These are phyloP conservation scores for Sinotaia quadrata DNA, from an alignment of 2,888 invertebrate species.

Conservation along the genomic window DNA sequence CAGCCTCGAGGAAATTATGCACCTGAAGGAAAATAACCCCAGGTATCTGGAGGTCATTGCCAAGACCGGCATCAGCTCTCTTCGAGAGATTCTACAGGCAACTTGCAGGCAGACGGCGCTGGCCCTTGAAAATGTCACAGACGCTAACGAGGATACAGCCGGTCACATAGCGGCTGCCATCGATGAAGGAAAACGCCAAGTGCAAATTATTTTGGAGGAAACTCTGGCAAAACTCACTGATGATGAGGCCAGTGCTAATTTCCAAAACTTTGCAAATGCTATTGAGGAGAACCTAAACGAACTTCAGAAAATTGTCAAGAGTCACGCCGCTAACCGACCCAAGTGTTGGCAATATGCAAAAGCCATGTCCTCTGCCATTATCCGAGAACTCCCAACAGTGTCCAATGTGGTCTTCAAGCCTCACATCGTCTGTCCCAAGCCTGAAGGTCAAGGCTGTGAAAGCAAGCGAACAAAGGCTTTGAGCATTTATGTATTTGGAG, in stretches of 20 bases:
- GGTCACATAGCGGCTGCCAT: constrained; percentile 27
- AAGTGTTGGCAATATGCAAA: constrained; percentile 52
- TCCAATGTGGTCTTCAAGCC: constrained; percentile 41
- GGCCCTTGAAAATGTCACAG: constrained; percentile 41
- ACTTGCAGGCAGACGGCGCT: constrained; percentile 40
- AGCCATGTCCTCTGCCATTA: constrained; percentile 53
- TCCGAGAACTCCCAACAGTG: constrained; percentile 50
- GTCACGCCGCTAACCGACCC: constrained; percentile 25
- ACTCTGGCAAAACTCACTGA: constrained; percentile 32
- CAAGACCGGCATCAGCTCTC: constrained; percentile 35
- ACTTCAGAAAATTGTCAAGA: constrained; percentile 44
- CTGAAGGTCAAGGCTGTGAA: constrained; percentile 30
- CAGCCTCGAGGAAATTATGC: neutral
- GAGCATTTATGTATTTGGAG: constrained; percentile 24
- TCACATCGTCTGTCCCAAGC: constrained; percentile 47
- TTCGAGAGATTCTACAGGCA: constrained; percentile 44
- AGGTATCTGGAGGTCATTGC: constrained; percentile 20
- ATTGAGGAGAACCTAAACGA: constrained; percentile 46
- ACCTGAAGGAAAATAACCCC: constrained; percentile 7
- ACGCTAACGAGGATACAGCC: constrained; percentile 34
- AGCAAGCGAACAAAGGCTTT: constrained; percentile 28
- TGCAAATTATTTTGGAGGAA: constrained; percentile 40
- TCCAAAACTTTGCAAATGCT: constrained; percentile 33
- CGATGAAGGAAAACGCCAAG: constrained; percentile 41
- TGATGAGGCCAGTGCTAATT: constrained; percentile 2